Conservation (phyloP, 2,797 vertebrate genomes). For the Sebastes taczanowskii region DNA sequence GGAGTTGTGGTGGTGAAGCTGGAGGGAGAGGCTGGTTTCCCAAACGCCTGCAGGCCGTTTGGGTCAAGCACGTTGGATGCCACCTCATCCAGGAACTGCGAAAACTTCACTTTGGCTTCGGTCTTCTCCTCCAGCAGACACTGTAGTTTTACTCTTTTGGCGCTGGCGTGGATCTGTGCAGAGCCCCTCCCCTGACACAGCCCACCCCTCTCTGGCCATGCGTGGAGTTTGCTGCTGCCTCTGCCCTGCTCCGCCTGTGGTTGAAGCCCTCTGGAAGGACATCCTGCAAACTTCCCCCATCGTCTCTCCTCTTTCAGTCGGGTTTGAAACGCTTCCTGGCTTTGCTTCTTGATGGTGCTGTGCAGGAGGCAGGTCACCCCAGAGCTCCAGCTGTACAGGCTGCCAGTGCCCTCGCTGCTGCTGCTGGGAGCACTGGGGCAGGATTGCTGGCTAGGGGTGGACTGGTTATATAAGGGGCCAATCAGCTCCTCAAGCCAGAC, state of each 20-base stretch:
- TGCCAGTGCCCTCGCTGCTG: conserved; percentile 64
- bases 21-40: conserved; percentile 39
- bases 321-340: conserved; percentile 60
- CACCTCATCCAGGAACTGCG: conserved; percentile 90
- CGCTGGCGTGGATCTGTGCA: conserved; percentile 24
- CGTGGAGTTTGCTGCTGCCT: conserved; percentile 24
- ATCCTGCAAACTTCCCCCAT: conserved; percentile 36
- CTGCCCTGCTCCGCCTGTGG: conserved; percentile 19
- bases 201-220: conserved; percentile 44
- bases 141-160: conserved; percentile 45
- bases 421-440: conserved; percentile 42
- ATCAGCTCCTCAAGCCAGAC: conserved; percentile 64
- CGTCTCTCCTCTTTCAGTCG: conserved; percentile 40
- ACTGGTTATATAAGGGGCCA: conserved; percentile 21
- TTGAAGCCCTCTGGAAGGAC: conserved; percentile 8
- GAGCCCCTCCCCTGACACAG: conserved; percentile 53
- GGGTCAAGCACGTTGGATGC: conserved; percentile 84
- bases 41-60: conserved; percentile 79
- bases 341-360: conserved; percentile 70
- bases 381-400: conserved; percentile 69
- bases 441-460: conserved; percentile 40
- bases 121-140: conserved; percentile 75
- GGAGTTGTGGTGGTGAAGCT: conserved; percentile 10
- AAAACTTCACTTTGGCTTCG: conserved; percentile 87
- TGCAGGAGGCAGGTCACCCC: conserved; percentile 61